Evolutionary conservation across 2,888 invertebrate genomes (phyloP), one percentile per base, ranked within the genome.

Genomic region (Achlya flavicornis): DNA sequence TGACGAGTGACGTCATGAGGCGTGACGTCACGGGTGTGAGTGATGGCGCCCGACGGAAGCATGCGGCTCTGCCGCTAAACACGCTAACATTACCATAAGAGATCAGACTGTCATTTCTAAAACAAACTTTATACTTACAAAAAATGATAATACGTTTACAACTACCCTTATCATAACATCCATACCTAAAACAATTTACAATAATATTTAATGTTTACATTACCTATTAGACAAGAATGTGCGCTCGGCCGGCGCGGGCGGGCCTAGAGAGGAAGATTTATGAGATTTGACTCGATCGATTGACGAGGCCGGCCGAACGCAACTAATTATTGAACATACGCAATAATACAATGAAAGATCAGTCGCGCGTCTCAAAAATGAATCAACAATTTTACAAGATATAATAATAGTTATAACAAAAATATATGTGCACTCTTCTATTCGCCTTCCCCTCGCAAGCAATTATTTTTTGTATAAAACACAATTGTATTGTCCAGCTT

Each of bases 81-180:
- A 78, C 85, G 83, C 85, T 84, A 77, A 77, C 80, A 83, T 83
- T 88, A 93, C 87, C 88, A 80, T 91, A 92, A 92, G 94, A 94
- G 94, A 94, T 94, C 94, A 93, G 89, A 88, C 89, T 91, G 91
- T 89, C 88, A 87, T 88, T 86, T 87, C 84, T 92, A 90, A 89
- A 90, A 90, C 87, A 88, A 91, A 90, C 77, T 78, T 86, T 88
- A 88, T 83, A 89, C 88, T 90, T 91, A 92, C 81, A 53, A 60
- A 89, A 90, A 83, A 91, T 88, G 90, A 91, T 89, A 88, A 87
- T 88, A 87, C 84, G 79, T 86, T 88, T 87, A 92, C 81, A 91
- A 85, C 92, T 93, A 92, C 89, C 77, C 90, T 91, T 91, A 92
- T 79, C 74, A 83, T 84, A 87, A 91, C 88, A 89, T 92, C 81